A percentile compares a stretch with the other conserved stretches of the same genome.
These are phyloP conservation scores for Callinectes sapidus DNA, from an alignment of 2,888 invertebrate genomes.

Conservation along the genomic window DNA sequence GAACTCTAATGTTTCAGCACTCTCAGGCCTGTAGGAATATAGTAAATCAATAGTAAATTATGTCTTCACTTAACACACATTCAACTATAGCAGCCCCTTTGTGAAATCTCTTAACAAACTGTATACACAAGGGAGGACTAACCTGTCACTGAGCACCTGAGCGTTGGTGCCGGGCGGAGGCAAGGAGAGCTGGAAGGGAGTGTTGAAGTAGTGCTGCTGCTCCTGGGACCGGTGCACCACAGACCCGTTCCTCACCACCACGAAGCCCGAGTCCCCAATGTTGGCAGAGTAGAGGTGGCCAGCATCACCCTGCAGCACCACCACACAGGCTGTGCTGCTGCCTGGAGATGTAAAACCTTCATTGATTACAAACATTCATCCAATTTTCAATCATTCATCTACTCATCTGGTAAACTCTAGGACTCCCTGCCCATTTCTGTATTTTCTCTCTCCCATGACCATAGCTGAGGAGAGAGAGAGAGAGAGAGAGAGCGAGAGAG, in stretches of 20 bases:
- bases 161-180: conserved; percentile 93
- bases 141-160: conserved; percentile 78
- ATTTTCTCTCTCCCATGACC: too few relatives aligned
- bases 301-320: conserved; percentile 92
- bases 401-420: too few relatives aligned
- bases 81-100: not conserved
- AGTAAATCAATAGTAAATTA: not conserved
- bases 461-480: not conserved
- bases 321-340: conserved; percentile 98
- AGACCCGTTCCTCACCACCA: conserved; percentile 90
- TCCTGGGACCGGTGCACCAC: conserved; percentile 95
- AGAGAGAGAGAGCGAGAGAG: not conserved
- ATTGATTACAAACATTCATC: not conserved
- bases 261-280: conserved; percentile 98
- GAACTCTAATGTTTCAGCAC: conserved; percentile 92
- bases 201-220: conserved; percentile 99
- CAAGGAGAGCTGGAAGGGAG: conserved; percentile 96
- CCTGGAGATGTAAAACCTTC: conserved; percentile 80
- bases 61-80: not conserved
- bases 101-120: not conserved
- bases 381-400: too few relatives aligned
- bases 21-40: conserved; percentile 84
- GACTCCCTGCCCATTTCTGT: too few relatives aligned
- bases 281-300: conserved; percentile 95
- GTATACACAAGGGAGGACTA: not conserved